These are phyloP conservation scores for Scytalopus superciliaris DNA, from an alignment of 2,113 vertebrate species.

Conservation along the genomic window DNA sequence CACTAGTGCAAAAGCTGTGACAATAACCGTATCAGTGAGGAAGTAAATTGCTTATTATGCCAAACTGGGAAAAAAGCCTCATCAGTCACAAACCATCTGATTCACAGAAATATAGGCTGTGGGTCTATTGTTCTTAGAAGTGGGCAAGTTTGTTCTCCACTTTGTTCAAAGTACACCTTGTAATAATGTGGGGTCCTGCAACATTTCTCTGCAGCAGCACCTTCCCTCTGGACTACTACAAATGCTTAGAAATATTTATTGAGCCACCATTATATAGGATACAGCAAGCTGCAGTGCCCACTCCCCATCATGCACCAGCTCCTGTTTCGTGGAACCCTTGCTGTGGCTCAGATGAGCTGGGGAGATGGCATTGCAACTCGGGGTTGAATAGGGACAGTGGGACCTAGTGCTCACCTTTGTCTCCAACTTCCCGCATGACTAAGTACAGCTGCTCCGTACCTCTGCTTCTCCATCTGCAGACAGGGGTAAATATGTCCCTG, in stretches of 20 bases:
- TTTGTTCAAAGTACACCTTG: rapidly evolving
- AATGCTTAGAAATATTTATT: not conserved
- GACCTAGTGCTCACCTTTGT: not conserved
- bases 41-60: slow-evolving; percentile 71
- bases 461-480: slow-evolving; percentile 4
- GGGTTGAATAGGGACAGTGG: not conserved
- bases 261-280: rapidly evolving
- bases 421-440: not conserved
- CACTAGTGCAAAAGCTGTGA: slow-evolving; percentile 64
- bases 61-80: slow-evolving; percentile 50
- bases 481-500: slow-evolving; percentile 24
- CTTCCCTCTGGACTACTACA: not conserved
- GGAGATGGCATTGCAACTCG: not conserved
- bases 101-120: slow-evolving; percentile 45
- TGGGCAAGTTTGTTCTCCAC: not conserved
- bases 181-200: not conserved
- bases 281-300: not conserved
- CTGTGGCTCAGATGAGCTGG: rapidly evolving
- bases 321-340: not conserved
- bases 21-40: slow-evolving; percentile 64
- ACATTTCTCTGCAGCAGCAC: not conserved
- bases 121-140: slow-evolving; percentile 8
- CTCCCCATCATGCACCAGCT: rapidly evolving
- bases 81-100: slow-evolving; percentile 56
- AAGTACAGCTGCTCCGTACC: slow-evolving; percentile 14